Percentiles rank a stretch among this genome's conserved stretches.
These are phyloP conservation scores for Florisuga fusca DNA, from an alignment of 2,797 vertebrate species.

Conservation along the genomic window DNA sequence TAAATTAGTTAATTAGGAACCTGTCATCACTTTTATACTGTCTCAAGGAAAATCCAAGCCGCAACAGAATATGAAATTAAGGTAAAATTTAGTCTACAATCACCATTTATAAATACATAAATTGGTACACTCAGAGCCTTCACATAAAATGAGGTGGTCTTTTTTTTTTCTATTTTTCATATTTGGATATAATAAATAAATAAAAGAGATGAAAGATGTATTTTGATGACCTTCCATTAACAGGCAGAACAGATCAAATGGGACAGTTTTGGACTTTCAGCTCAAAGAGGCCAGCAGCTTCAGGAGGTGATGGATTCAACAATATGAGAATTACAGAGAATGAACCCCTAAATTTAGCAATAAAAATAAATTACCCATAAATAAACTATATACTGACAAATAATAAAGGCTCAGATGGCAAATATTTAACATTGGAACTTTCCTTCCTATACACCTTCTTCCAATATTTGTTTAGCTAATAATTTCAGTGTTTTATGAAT, in stretches of 20 bases:
- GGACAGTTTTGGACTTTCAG: neutral
- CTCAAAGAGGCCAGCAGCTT: neutral
- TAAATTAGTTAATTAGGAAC: conserved; percentile 76
- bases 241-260: neutral
- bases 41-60: conserved; percentile 69
- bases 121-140: neutral
- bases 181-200: conserved; percentile 54
- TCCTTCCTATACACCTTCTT: neutral
- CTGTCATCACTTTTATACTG: conserved; percentile 72
- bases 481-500: conserved; percentile 7
- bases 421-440: conserved; percentile 13
- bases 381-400: neutral
- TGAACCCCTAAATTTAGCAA: neutral
- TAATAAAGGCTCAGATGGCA: neutral
- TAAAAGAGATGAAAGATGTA: neutral
- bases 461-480: conserved; percentile 12
- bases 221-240: neutral
- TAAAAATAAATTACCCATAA: conserved; percentile 5
- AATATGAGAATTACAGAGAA: neutral
- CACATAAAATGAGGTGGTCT: neutral
- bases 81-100: conserved; percentile 36
- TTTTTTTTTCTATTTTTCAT: neutral
- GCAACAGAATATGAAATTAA: conserved; percentile 68
- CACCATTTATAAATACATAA: conserved; percentile 26
- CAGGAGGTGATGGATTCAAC: neutral